These are phyloP conservation scores for Cetonia aurata DNA, from an alignment of 2,888 invertebrate genomes.

Conservation along the genomic window DNA sequence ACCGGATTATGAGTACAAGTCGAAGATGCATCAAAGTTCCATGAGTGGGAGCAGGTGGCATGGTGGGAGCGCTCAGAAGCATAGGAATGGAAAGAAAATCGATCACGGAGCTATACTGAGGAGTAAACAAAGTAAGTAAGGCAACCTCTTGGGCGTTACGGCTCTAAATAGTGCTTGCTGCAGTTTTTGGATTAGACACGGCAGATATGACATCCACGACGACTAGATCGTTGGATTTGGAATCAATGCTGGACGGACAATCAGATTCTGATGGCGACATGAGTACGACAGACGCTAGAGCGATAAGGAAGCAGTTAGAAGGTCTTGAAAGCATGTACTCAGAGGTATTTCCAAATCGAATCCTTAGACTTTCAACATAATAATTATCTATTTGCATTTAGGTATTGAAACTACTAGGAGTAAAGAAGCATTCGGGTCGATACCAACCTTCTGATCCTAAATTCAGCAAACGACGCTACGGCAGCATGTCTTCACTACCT, in stretches of 20 bases:
- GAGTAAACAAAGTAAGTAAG: conserved; percentile 72
- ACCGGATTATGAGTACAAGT: conserved; percentile 70
- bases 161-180: conserved; percentile 49
- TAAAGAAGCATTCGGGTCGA: conserved; percentile 66
- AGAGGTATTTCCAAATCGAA: conserved; percentile 71
- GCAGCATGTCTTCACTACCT: conserved; percentile 86
- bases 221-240: conserved; percentile 80
- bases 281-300: conserved; percentile 81
- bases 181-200: conserved; percentile 80
- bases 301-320: conserved; percentile 84
- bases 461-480: conserved; percentile 74
- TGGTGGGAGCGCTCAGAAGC: conserved; percentile 66
- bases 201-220: conserved; percentile 85
- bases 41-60: conserved; percentile 61
- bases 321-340: conserved; percentile 90
- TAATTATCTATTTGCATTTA: conserved; percentile 52
- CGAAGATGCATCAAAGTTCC: conserved; percentile 60
- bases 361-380: background rate
- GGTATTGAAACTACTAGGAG: conserved; percentile 74
- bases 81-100: conserved; percentile 68
- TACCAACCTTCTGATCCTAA: conserved; percentile 72
- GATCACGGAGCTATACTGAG: conserved; percentile 69
- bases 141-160: background rate
- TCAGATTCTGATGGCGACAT: conserved; percentile 79
- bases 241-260: conserved; percentile 82